These are phyloP conservation scores for Dichetophora obliterata DNA, from an alignment of 2,888 invertebrate genomes.

Conservation along the genomic window DNA sequence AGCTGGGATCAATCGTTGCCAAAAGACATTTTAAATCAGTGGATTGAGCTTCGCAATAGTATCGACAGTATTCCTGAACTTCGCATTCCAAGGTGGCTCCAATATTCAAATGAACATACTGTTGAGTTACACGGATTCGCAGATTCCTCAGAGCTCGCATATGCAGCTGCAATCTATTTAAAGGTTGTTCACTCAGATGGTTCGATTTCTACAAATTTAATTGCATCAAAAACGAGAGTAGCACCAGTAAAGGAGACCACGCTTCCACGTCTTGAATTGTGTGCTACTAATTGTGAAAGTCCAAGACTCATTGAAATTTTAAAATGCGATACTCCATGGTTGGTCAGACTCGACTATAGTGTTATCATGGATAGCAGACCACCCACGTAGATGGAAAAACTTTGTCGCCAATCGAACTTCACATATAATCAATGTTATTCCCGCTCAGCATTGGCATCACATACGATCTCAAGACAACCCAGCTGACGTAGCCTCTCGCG, in stretches of 20 bases:
- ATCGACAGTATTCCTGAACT: slow-evolving; percentile 2
- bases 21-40: slow-evolving; percentile 4
- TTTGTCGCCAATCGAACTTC: slow-evolving; percentile 43
- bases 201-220: no score
- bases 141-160: slow-evolving; percentile 26
- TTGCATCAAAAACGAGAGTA: slow-evolving; percentile 40
- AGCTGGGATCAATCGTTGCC: slow-evolving; percentile 28
- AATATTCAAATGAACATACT: neutral
- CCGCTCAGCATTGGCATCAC: slow-evolving; percentile 35
- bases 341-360: slow-evolving; percentile 42
- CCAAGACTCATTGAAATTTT: neutral
- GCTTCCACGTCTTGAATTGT: slow-evolving; percentile 40
- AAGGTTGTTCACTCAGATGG: neutral
- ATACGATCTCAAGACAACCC: slow-evolving; percentile 36
- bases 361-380: slow-evolving; percentile 33
- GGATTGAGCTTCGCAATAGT: slow-evolving; percentile 1
- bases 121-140: slow-evolving; percentile 33
- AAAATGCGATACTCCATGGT: slow-evolving; percentile 9
- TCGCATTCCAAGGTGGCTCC: slow-evolving; percentile 23
- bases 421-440: slow-evolving; percentile 37
- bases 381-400: slow-evolving; percentile 38
- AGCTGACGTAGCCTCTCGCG: slow-evolving; percentile 41
- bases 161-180: slow-evolving; percentile 21
- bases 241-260: slow-evolving; percentile 37
- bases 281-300: slow-evolving; percentile 31